A percentile compares a stretch with the other conserved stretches of the same genome.
Evolutionary conservation across 2,113 vertebrate genomes (phyloP).

Genomic region (Polyodon spathula): DNA sequence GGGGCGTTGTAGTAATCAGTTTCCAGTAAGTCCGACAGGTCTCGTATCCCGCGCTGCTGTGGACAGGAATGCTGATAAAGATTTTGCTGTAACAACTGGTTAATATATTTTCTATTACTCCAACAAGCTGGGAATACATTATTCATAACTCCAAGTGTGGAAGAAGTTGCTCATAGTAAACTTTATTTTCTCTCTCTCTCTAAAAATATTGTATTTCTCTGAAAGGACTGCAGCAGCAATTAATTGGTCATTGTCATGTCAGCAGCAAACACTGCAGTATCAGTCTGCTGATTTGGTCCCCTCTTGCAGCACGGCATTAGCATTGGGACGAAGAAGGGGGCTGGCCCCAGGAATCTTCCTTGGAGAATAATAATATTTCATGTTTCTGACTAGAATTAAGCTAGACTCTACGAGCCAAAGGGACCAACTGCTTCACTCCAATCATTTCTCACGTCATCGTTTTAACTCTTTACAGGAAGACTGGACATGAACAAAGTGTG

Average conservation of each 20-base stretch:
- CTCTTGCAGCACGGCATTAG: too few relatives aligned
- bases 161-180: slow-evolving; percentile 56
- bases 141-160: slow-evolving; percentile 53
- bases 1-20: slow-evolving; percentile 28
- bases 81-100: slow-evolving; percentile 36
- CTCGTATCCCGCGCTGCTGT: slow-evolving; percentile 14
- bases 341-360: too few relatives aligned
- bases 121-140: slow-evolving; percentile 52
- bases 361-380: too few relatives aligned
- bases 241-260: slow-evolving; percentile 42
- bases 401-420: too few relatives aligned
- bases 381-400: too few relatives aligned
- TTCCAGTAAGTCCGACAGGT: slow-evolving; percentile 7
- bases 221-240: slow-evolving; percentile 48
- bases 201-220: slow-evolving; percentile 38
- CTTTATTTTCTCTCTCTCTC: slow-evolving; percentile 29
- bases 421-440: too few relatives aligned
- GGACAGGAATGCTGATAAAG: slow-evolving; percentile 31
- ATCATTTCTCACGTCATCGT: too few relatives aligned
- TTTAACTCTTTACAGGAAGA: too few relatives aligned
- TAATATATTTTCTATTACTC: slow-evolving; percentile 55
- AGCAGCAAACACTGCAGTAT: slow-evolving; percentile 16
- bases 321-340: slow-evolving; percentile 13
- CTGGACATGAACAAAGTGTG: too few relatives aligned
- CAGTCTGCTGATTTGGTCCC: slow-evolving; percentile 23